Evolutionary conservation across 23 tunicate species (phyloP).

Genomic region (Styela plicata): DNA sequence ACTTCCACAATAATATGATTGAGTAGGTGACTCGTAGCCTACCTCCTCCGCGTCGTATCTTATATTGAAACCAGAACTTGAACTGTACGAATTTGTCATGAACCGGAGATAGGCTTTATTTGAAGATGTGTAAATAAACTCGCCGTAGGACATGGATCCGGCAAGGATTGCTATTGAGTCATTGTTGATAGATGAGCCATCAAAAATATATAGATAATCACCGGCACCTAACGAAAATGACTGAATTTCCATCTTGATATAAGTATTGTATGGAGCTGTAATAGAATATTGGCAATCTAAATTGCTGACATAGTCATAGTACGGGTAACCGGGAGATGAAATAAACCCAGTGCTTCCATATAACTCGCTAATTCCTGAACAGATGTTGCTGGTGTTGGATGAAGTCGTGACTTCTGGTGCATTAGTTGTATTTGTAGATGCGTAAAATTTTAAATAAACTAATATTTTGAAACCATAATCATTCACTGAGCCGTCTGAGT

Average conservation of each 20-base stretch:
- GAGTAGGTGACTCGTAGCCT: background rate
- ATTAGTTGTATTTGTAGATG: background rate
- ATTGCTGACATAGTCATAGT: background rate
- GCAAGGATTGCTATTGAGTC: background rate
- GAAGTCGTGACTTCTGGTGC: background rate
- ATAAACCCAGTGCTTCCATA: background rate
- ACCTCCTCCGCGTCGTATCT: background rate
- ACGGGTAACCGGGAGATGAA: conserved; percentile 5
- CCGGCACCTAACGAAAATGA: background rate
- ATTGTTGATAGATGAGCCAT: background rate
- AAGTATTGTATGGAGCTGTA: background rate
- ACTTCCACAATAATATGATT: background rate
- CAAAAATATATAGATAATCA: background rate
- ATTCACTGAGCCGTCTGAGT: background rate
- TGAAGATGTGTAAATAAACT: background rate
- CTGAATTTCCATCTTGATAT: background rate
- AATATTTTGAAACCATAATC: background rate
- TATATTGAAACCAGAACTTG: background rate
- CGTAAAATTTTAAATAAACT: too few relatives aligned
- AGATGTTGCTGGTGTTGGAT: background rate
- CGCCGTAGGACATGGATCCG: background rate
- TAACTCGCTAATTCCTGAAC: background rate
- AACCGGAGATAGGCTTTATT: background rate
- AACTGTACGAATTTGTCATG: background rate
- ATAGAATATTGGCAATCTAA: conserved; percentile 8